A percentile compares a stretch with the other conserved stretches of the same genome.
phyloP scores from a whole-genome alignment of 1,140 invertebrate species.

The Camponotus floridanus region DNA sequence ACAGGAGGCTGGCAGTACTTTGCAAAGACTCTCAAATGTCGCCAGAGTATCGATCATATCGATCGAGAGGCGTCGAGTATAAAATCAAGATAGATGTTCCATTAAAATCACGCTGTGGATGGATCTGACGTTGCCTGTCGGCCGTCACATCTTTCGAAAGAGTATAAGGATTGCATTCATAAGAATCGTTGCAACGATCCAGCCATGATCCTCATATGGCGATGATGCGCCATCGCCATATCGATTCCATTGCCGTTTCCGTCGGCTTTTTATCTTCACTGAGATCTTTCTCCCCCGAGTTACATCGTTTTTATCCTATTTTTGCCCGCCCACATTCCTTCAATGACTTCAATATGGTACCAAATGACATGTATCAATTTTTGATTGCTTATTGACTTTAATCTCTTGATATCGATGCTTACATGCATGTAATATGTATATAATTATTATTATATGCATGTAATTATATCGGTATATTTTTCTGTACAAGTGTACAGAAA shows the following conservation, averaged over 20 bases:
- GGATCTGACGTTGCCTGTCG: constrained; percentile 33
- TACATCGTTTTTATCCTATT: constrained; percentile 13
- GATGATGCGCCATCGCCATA: constrained; percentile 43
- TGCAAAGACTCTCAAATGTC: constrained; percentile 32
- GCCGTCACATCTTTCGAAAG: constrained; percentile 41
- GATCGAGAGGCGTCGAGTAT: constrained; percentile 19
- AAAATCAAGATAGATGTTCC: constrained; percentile 59
- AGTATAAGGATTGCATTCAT: constrained; percentile 56
- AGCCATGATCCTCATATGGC: constrained; percentile 30
- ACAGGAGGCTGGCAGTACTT: background rate
- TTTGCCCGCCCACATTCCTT: constrained; percentile 21
- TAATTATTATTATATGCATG: background rate
- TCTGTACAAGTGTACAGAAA: too few relatives aligned
- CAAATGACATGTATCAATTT: constrained; percentile 24
- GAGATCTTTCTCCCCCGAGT: background rate
- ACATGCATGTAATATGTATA: background rate
- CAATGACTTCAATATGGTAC: constrained; percentile 12
- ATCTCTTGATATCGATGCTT: constrained; percentile 7
- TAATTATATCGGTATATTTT: too few relatives aligned
- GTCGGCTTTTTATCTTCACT: constrained; percentile 36
- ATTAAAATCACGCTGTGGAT: constrained; percentile 48
- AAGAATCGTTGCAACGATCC: constrained; percentile 43
- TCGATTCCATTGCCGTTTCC: constrained; percentile 46
- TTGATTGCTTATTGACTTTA: background rate
- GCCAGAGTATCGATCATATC: background rate